These are phyloP conservation scores for Pseudomyrmex sp. DNA, from an alignment of 1,140 invertebrate genomes.

Conservation along the genomic window DNA sequence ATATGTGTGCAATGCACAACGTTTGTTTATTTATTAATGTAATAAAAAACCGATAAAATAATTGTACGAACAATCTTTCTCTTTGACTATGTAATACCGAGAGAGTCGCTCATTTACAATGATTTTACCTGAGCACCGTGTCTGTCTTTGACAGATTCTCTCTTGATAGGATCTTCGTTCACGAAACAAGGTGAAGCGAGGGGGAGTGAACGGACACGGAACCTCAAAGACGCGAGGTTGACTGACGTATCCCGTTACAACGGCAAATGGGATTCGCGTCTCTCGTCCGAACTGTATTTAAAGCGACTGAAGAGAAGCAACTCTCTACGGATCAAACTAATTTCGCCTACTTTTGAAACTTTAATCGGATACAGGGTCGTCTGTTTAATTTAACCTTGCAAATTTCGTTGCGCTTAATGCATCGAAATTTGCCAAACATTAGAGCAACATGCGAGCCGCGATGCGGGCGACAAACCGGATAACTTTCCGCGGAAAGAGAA, in stretches of 20 bases:
- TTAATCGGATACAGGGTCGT: conserved; percentile 30
- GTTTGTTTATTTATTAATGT: no score
- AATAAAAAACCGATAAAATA: background rate
- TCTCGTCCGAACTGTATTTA: conserved; percentile 30
- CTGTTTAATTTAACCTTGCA: conserved; percentile 35
- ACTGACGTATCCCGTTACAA: conserved; percentile 55
- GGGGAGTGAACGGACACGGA: conserved; percentile 32
- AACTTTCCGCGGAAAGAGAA: conserved; percentile 38
- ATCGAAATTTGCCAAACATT: conserved; percentile 23
- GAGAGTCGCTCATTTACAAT: background rate
- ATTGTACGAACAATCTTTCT: background rate
- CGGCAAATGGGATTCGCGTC: conserved; percentile 49
- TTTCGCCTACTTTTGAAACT: conserved; percentile 46
- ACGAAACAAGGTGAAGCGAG: conserved; percentile 26
- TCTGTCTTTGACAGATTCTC: background rate
- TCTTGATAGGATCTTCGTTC: conserved; percentile 32
- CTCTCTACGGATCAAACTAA: conserved; percentile 35
- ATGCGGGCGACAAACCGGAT: background rate
- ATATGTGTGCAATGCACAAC: no score
- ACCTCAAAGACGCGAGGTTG: conserved; percentile 40
- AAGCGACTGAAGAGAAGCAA: background rate
- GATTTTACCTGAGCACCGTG: background rate
- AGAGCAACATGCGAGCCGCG: conserved; percentile 15
- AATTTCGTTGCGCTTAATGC: conserved; percentile 1
- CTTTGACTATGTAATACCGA: background rate